Evolutionary conservation across 2,113 vertebrate genomes (phyloP).

Genomic region (Haemorhous mexicanus): DNA sequence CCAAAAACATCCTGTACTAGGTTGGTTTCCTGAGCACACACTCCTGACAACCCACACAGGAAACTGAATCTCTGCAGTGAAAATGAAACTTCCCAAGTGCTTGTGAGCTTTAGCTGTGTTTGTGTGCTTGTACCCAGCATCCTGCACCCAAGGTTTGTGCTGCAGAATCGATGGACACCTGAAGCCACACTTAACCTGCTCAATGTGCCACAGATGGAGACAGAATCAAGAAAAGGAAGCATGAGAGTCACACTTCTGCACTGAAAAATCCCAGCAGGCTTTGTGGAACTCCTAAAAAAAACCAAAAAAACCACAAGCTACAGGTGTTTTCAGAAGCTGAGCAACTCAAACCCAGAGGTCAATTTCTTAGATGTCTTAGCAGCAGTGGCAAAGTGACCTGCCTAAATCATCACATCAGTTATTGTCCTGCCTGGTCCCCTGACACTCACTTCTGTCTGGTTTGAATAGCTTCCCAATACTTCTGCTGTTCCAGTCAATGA

Average conservation of each 20-base stretch:
- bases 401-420: neutral
- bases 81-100: neutral
- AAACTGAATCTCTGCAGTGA: neutral
- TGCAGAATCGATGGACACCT: neutral
- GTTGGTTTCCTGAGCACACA: neutral
- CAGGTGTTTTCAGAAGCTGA: neutral
- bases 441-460: neutral
- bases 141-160: neutral
- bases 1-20: neutral
- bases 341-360: neutral
- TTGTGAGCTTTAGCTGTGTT: neutral
- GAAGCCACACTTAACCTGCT: neutral
- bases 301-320: neutral
- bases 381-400: neutral
- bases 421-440: neutral
- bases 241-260: neutral
- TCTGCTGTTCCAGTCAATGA: neutral
- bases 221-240: neutral
- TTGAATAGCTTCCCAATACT: neutral
- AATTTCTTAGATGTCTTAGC: neutral
- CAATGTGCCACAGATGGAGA: neutral
- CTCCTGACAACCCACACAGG: neutral
- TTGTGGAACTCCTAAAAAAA: neutral
- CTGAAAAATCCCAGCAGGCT: neutral
- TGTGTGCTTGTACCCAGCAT: neutral